Conservation (phyloP, 2,888 invertebrate genomes). For the Gastrophysa polygoni region DNA sequence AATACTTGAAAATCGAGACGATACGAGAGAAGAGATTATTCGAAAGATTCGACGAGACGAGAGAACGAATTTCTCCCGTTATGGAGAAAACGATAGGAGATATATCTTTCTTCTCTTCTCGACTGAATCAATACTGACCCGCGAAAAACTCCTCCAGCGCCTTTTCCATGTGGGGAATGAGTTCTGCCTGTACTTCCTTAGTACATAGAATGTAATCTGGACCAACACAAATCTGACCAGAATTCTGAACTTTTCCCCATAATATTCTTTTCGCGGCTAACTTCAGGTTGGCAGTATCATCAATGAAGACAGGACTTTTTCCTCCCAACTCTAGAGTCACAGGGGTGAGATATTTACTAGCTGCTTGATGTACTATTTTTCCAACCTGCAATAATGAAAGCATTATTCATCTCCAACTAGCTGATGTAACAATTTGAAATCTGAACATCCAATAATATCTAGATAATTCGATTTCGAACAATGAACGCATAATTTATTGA, state of each 20-base stretch:
- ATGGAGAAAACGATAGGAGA: too few relatives aligned
- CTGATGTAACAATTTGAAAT: too few relatives aligned
- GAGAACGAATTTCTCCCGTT: too few relatives aligned
- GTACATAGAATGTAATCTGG: conserved; percentile 93
- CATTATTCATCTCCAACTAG: not conserved
- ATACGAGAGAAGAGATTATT: too few relatives aligned
- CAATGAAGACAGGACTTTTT: conserved; percentile 89
- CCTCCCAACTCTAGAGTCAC: conserved; percentile 77
- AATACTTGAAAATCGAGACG: too few relatives aligned
- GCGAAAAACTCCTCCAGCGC: conserved; percentile 84
- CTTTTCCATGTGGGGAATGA: conserved; percentile 59
- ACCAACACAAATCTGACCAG: conserved; percentile 95
- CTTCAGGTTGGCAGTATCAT: conserved; percentile 78
- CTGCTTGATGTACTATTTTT: conserved; percentile 85
- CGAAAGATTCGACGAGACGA: too few relatives aligned
- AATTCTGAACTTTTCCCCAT: conserved; percentile 95
- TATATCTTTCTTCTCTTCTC: too few relatives aligned
- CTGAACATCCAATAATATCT: too few relatives aligned
- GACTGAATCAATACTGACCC: too few relatives aligned
- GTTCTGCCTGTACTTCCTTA: conserved; percentile 72
- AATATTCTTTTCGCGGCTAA: conserved; percentile 81
- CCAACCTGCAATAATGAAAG: conserved; percentile 66
- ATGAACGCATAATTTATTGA: too few relatives aligned
- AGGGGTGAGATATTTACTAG: conserved; percentile 82
- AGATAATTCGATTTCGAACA: too few relatives aligned